Evolutionary conservation across 2,797 vertebrate species (phyloP).

Genomic region (Babyrousa celebensis): DNA sequence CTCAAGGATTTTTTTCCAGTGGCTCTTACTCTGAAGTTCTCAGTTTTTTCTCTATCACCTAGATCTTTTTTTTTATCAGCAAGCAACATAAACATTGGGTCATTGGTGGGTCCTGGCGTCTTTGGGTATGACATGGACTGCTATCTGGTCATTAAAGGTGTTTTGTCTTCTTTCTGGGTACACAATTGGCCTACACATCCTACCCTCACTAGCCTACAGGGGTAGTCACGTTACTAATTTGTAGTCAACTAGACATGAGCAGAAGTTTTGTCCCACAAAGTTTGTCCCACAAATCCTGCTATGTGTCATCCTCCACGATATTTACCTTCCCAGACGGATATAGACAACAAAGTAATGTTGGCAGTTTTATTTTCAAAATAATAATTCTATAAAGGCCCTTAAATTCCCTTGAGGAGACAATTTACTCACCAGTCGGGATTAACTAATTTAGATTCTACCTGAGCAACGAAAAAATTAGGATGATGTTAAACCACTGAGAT

Average conservation of each 20-base stretch:
- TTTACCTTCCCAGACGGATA: not conserved
- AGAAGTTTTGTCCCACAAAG: not conserved
- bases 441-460: not conserved
- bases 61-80: constrained; percentile 35
- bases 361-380: not conserved
- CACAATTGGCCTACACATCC: not conserved
- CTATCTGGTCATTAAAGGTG: not conserved
- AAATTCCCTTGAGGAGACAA: not conserved
- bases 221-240: not conserved
- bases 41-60: not conserved
- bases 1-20: not conserved
- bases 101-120: not conserved
- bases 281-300: not conserved
- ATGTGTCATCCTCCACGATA: not conserved
- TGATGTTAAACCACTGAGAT: not conserved
- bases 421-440: not conserved
- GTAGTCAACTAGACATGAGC: not conserved
- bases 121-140: not conserved
- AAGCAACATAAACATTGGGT: not conserved
- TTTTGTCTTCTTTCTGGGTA: constrained; percentile 14
- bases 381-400: not conserved
- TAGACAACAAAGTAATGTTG: not conserved
- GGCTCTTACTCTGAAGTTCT: not conserved
- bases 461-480: not conserved
- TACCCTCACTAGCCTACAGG: not conserved